Conservation (phyloP, 2,888 invertebrate species). For the Pandemis heparana region DNA sequence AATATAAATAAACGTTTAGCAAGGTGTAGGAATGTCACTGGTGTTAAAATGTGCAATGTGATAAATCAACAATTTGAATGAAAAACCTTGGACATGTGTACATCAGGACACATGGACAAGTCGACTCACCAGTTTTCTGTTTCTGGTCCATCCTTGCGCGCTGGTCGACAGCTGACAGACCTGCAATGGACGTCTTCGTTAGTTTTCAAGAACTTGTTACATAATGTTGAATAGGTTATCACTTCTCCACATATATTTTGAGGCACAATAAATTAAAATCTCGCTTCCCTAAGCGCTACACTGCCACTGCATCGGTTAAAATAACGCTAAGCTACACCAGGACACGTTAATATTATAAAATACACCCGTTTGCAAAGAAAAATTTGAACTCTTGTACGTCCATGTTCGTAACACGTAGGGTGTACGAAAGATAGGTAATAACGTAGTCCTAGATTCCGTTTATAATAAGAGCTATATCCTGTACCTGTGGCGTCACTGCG, state of each 20-base stretch:
- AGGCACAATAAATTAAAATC: constrained; percentile 50
- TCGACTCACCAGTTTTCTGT: constrained; percentile 90
- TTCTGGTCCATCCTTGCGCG: constrained; percentile 90
- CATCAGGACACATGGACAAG: constrained; percentile 20
- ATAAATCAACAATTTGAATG: constrained; percentile 14
- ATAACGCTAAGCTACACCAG: constrained; percentile 49
- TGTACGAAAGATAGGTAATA: constrained; percentile 51
- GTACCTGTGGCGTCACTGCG: constrained; percentile 90
- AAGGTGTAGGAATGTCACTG: background rate
- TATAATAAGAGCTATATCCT: constrained; percentile 62
- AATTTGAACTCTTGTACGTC: constrained; percentile 54
- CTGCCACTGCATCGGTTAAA: constrained; percentile 52
- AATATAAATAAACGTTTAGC: background rate
- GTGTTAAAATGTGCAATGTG: constrained; percentile 2
- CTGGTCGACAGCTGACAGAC: constrained; percentile 91
- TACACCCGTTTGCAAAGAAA: constrained; percentile 62
- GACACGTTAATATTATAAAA: constrained; percentile 62
- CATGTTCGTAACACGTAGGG: constrained; percentile 57
- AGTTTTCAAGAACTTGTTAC: constrained; percentile 80
- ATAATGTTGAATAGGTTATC: constrained; percentile 83
- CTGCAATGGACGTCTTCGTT: constrained; percentile 85
- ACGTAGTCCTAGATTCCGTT: constrained; percentile 51
- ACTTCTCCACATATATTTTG: constrained; percentile 62
- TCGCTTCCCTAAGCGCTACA: constrained; percentile 44
- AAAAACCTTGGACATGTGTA: constrained; percentile 11